phyloP scores from a whole-genome alignment of 1,140 invertebrate species.

The Aphelenchoides avenae region DNA sequence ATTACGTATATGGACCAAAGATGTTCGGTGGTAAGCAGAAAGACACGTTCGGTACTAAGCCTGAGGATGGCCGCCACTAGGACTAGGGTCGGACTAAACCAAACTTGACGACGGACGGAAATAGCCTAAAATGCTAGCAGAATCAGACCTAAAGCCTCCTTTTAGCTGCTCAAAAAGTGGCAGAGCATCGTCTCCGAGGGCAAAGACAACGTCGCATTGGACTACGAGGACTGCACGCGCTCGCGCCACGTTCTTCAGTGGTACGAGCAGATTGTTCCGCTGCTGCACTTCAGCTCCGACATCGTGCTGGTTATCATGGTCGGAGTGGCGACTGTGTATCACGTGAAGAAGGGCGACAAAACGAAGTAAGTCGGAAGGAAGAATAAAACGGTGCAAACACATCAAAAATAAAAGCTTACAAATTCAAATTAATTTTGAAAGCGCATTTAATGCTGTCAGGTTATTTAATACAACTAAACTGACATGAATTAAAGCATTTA shows the following conservation, averaged over 20 bases:
- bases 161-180: constrained; percentile 53
- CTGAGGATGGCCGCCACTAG: too few relatives aligned
- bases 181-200: constrained; percentile 28
- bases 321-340: constrained; percentile 53
- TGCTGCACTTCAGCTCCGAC: constrained; percentile 55
- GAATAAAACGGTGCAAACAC: not conserved
- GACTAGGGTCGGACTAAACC: too few relatives aligned
- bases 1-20: too few relatives aligned
- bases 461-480: not conserved
- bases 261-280: constrained; percentile 52
- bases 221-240: constrained; percentile 52
- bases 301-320: constrained; percentile 45
- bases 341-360: constrained; percentile 43
- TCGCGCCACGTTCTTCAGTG: constrained; percentile 54
- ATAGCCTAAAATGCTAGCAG: too few relatives aligned
- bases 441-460: too few relatives aligned
- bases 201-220: constrained; percentile 31
- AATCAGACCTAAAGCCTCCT: constrained; percentile 13
- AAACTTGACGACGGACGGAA: too few relatives aligned
- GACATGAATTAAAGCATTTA: not conserved
- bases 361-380: constrained; percentile 31
- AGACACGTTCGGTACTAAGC: too few relatives aligned
- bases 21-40: too few relatives aligned
- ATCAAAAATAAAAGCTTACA: not conserved
- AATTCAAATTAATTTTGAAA: too few relatives aligned